Evolutionary conservation across 2,113 vertebrate genomes (phyloP), one percentile per base, ranked within the genome.

Genomic region (Limnothrissa miodon): DNA sequence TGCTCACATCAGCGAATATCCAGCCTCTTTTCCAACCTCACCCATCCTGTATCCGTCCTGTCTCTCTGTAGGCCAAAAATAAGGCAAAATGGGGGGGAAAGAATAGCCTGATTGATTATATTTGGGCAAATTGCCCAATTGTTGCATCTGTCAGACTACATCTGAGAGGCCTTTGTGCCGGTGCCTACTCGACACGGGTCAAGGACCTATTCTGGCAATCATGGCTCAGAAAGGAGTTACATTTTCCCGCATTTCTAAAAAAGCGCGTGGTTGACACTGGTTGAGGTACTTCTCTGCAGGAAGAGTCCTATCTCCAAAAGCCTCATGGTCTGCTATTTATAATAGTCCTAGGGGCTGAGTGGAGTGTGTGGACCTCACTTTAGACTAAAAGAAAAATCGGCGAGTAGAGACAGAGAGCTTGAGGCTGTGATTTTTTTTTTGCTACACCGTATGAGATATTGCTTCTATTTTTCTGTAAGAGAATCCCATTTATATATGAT

Each of bases 41-140:
- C 13, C 15, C 33, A 29, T 36, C 11, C 29, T n/a, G 7, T 25
- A 29, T 10, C 59, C 23, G 4, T 10, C n/a, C 21, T 59, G 2
- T 1, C 59, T 66, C 59, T 66, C 59, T 5, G 19, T 36, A 74
- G 66, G 66, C 66, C 66, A 74, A 74, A 74, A 74, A 74, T 74
- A 74, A 74, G 66, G 33, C 36, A 74, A 74, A 56, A 56, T 23
- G 51, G 51, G 23, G 21, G 21, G 19, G 23, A 74, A 2, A 74
- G 29, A 70, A 29, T 4, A 13, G 29, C 11, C 66, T 5, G 29
- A 74, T 36, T 74, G 66, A 74, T 36, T 74, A 33, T 36, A 74
- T 74, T 74, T 33, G 66, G 59, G 25, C 66, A 74, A 74, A 74
- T 74, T 74, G 66, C 66, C 66, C 66, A 74, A 74, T 74, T 74